Evolutionary conservation across 2,797 vertebrate genomes (phyloP), one percentile per base, ranked within the genome.

Genomic region (Chromobotia macracanthus): DNA sequence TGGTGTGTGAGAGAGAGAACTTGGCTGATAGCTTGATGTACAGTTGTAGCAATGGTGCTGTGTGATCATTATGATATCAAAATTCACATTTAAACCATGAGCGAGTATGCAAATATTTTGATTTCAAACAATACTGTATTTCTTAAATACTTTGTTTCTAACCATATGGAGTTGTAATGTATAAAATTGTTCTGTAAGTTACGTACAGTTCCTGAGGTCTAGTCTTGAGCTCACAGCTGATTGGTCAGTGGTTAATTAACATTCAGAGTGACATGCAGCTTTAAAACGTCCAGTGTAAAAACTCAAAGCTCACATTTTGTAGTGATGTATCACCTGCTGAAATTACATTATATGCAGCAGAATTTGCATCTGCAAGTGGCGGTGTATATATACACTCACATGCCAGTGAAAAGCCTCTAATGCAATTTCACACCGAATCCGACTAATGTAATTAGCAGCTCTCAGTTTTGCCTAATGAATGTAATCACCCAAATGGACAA

Each of bases 401-500:
- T 28, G 65, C 56, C 71, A 31, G 46, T 74, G 63, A 77, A 70
- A 66, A 65, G 70, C 76, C 65, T 61, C 58, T 75, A 53, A 81
- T 78, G 75, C 82, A 78, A 75, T 83, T 80, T 77, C 64, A 77
- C 79, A 74, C 41, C 31, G 58, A 83, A 79, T 76, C 51, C 75
- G 66, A 51, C 19, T 67, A 80, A 76, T n/a, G 69, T 75, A 72
- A 81, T 82, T 83, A 79, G 75, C 71, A 79, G 55, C 53, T 80
- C 72, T 75, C 68, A 73, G 75, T 75, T 75, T 78, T 72, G 75
- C 44, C 77, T 79, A 85, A 80, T 75, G 75, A 67, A 60, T 66
- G 53, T 79, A 83, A 85, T 85, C 66, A 51, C 15, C 46, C 58
- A 71, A 75, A 72, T 63, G 70, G 53, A 69, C 75, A 80, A 83